Evolutionary conservation across 1,140 invertebrate genomes (phyloP).

Genomic region (Cherax quadricarinatus): DNA sequence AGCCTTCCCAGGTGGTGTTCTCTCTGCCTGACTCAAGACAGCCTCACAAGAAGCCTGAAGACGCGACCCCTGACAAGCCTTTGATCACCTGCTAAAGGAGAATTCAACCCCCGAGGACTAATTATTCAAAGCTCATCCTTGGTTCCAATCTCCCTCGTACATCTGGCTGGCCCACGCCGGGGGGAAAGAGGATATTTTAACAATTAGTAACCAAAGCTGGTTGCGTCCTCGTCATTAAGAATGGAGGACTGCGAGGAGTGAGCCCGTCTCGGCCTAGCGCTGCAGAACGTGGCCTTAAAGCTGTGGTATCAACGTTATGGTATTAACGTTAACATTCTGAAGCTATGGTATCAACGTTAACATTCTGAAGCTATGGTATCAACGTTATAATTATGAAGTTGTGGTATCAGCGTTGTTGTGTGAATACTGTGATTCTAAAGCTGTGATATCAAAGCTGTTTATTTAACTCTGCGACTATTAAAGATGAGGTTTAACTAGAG

Average conservation of each 20-base stretch:
- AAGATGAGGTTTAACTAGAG: too few species aligned
- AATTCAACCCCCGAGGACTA: background rate
- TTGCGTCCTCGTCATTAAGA: background rate
- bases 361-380: too few species aligned
- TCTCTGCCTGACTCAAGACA: too few species aligned
- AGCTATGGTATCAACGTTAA: too few species aligned
- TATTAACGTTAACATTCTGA: too few species aligned
- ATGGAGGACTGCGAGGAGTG: background rate
- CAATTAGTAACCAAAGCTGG: conserved; percentile 14
- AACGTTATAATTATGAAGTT: too few species aligned
- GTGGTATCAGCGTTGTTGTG: too few species aligned
- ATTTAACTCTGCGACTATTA: too few species aligned
- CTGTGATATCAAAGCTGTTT: too few species aligned
- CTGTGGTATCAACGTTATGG: background rate
- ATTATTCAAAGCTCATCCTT: conserved; percentile 1
- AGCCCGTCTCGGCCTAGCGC: background rate
- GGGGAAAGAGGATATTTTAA: background rate
- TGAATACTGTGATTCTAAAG: too few species aligned
- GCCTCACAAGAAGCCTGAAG: too few species aligned
- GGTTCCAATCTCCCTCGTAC: background rate
- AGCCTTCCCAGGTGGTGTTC: too few species aligned
- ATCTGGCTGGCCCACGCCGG: background rate
- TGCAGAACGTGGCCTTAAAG: background rate
- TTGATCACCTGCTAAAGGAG: background rate
- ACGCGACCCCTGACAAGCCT: background rate